Conservation (phyloP, 2,797 vertebrate species). For the Hydrocynus forskahlii region DNA sequence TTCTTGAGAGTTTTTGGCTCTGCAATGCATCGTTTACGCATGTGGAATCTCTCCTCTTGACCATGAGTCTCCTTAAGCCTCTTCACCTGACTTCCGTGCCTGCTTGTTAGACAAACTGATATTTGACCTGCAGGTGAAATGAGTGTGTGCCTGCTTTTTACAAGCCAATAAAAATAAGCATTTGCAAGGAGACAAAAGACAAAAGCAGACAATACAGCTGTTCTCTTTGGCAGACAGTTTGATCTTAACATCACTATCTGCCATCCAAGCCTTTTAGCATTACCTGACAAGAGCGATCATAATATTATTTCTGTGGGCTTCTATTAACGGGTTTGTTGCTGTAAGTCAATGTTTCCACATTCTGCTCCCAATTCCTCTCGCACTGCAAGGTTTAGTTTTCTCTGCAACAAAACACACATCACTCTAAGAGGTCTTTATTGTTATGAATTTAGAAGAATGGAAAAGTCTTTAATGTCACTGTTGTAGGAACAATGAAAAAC, state of each 20-base stretch:
- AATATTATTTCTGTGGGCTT: not conserved
- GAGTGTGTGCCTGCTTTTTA: slow-evolving; percentile 34
- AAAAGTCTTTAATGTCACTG: too few species aligned
- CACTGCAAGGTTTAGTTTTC: not conserved
- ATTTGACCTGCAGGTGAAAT: slow-evolving; percentile 30
- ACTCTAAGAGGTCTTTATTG: too few species aligned
- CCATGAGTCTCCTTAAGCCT: not conserved
- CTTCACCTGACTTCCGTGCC: slow-evolving; percentile 11
- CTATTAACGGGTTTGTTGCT: not conserved
- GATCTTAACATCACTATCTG: slow-evolving; percentile 13
- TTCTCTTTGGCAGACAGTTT: slow-evolving; percentile 19
- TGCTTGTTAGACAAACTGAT: slow-evolving; percentile 19
- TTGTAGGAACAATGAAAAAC: too few species aligned
- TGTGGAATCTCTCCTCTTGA: slow-evolving; percentile 36
- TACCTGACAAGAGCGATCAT: not conserved
- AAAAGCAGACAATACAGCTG: slow-evolving; percentile 34
- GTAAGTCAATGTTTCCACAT: not conserved
- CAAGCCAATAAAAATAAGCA: slow-evolving; percentile 28
- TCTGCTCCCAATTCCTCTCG: not conserved
- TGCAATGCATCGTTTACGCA: slow-evolving; percentile 1
- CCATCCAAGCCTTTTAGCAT: slow-evolving; percentile 12
- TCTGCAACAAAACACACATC: not conserved
- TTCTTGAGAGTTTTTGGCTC: slow-evolving; percentile 2
- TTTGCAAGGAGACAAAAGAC: slow-evolving; percentile 10
- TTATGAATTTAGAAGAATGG: too few species aligned